phyloP scores from a whole-genome alignment of 2,113 vertebrate species.

The Verasper variegatus region DNA sequence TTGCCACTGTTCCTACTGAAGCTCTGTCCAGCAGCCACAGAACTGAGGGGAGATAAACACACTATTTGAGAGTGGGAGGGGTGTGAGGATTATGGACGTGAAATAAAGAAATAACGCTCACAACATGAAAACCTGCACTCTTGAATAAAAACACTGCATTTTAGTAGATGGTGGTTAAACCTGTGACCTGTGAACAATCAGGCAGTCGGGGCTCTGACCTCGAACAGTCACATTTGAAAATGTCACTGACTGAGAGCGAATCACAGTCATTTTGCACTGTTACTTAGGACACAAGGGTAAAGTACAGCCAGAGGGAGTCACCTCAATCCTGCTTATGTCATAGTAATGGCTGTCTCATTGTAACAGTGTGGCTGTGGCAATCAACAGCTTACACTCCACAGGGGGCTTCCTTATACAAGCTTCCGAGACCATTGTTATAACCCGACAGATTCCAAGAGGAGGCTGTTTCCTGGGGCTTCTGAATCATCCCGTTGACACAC shows the following conservation, averaged over 20 bases:
- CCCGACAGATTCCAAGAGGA: background rate
- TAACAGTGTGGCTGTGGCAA: background rate
- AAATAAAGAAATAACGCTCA: too few species aligned
- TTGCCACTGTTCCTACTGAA: too few species aligned
- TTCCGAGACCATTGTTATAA: background rate
- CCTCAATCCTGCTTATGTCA: constrained; percentile 3
- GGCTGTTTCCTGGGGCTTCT: background rate
- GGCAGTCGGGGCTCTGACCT: background rate
- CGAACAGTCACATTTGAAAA: background rate
- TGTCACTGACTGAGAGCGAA: background rate
- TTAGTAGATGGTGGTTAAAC: background rate
- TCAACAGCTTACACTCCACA: background rate
- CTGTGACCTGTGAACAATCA: background rate
- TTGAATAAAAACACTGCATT: too few species aligned
- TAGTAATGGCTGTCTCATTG: background rate
- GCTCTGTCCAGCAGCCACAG: too few species aligned
- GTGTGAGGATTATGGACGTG: too few species aligned
- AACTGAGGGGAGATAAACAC: too few species aligned
- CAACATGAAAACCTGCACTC: too few species aligned
- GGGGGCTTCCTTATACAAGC: background rate
- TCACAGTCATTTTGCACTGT: background rate
- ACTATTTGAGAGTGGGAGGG: too few species aligned
- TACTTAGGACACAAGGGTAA: background rate
- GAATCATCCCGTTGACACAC: constrained; percentile 28
- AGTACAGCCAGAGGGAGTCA: background rate